phyloP scores from a whole-genome alignment of 2,797 vertebrate species.

The Hippopotamyrus pictus region DNA sequence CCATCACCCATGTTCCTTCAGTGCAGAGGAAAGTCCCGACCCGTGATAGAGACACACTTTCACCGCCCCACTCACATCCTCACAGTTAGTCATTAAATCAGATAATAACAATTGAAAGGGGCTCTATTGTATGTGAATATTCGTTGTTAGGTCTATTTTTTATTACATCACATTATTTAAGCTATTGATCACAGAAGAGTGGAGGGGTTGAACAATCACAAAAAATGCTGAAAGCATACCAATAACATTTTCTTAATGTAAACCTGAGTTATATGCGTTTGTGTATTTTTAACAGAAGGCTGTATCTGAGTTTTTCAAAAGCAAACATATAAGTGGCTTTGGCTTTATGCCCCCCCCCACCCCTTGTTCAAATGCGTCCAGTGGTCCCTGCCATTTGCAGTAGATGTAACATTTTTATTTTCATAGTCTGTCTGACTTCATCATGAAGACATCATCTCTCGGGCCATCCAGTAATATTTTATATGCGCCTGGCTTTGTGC shows the following conservation, averaged over 20 bases:
- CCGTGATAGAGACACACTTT: background rate
- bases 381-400: background rate
- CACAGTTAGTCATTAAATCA: background rate
- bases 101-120: background rate
- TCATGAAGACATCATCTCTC: background rate
- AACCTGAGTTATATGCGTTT: background rate
- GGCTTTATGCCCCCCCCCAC: background rate
- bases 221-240: background rate
- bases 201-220: background rate
- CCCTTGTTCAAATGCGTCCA: background rate
- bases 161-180: background rate
- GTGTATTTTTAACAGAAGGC: background rate
- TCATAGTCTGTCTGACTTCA: background rate
- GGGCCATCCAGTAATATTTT: background rate
- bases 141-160: background rate
- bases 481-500: background rate
- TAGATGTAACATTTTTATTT: background rate
- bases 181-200: background rate
- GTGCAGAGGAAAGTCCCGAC: background rate
- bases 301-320: background rate
- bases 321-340: background rate
- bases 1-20: background rate
- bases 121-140: background rate
- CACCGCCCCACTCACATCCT: background rate
- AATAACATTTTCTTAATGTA: background rate